Base-by-base conservation (phyloP, 2,888 invertebrate species). In the Leptopterna dolabrata region DNA sequence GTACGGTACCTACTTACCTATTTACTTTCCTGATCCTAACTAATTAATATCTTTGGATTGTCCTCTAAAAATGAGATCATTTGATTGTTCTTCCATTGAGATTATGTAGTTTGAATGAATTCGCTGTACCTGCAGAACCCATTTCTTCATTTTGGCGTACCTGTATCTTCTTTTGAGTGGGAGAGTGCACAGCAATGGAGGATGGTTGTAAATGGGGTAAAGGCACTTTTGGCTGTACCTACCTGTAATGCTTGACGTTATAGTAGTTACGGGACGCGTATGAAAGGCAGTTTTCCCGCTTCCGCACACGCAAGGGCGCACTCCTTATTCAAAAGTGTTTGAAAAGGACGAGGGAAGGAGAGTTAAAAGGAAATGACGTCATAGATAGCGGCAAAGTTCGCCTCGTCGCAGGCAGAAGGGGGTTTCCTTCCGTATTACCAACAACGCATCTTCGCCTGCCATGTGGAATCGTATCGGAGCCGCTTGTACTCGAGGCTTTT, bases 341-440 rank as follows among this genome's bases (percentile, higher is more conserved):
- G 63, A 63, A 63, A 63, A 63, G 63, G 63, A 24, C 63, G 63
- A 63, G 24, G 4, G n/a, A n/a, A n/a, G 4, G 36, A 36, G 36
- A 36, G 63, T 24, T 11, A 63, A 27, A 27, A 19, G 63, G 63
- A 63, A 24, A 24, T 19, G 24, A 24, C 19, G 63, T 63, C 63
- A 63, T 63, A 63, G 63, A 63, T 63, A 63, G 63, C 63, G 63
- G 24, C 63, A 63, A 63, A 63, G 63, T 63, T 63, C 47, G 47
- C 16, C 47, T 47, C 13, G 47, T 1, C 4, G 47, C 47, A 11
- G 55, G n/a, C 16, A n/a, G 19, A 55, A 1, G 63, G 63, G 19
- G 63, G 63, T 63, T 63, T 63, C 63, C 63, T 63, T 63, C 63
- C 63, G 63, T 19, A 63, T 63, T 63, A 24, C 63, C 24, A 19